Conservation (phyloP, 2,888 invertebrate genomes). For the Pristionchus exspectatus region DNA sequence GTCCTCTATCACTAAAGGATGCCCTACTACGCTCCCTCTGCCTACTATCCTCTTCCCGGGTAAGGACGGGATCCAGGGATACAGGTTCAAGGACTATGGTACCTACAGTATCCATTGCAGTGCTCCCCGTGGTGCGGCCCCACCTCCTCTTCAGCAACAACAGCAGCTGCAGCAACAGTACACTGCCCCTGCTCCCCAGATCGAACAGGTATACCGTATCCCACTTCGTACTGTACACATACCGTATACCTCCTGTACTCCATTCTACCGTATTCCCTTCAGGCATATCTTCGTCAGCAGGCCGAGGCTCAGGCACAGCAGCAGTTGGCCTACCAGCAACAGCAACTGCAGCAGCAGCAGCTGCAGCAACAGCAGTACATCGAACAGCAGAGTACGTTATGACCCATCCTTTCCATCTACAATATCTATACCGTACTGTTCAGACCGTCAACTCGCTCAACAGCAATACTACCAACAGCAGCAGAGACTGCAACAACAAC, state of each 20-base stretch:
- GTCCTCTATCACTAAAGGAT: conserved; percentile 7
- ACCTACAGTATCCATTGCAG: conserved; percentile 23
- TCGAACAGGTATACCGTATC: conserved; percentile 31
- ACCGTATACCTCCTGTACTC: neutral
- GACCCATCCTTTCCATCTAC: neutral
- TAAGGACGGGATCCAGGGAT: neutral
- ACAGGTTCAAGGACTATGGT: neutral
- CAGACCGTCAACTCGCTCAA: conserved; percentile 38
- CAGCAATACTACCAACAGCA: conserved; percentile 36
- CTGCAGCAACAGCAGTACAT: conserved; percentile 41
- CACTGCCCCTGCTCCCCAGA: conserved; percentile 7
- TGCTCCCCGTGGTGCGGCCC: neutral
- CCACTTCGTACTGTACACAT: neutral
- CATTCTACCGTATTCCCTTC: neutral
- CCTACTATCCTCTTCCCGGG: conserved; percentile 40
- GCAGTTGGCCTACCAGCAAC: conserved; percentile 4
- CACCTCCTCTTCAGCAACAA: neutral
- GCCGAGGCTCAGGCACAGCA: neutral
- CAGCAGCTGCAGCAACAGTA: conserved; percentile 4
- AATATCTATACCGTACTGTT: neutral
- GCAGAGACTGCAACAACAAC: conserved; percentile 38
- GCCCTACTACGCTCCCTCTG: conserved; percentile 43
- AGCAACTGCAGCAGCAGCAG: conserved; percentile 42
- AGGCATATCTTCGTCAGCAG: conserved; percentile 21
- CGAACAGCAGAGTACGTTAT: conserved; percentile 31